These are phyloP conservation scores for Eugnorisma glareosa DNA, from an alignment of 2,888 invertebrate species.

Conservation along the genomic window DNA sequence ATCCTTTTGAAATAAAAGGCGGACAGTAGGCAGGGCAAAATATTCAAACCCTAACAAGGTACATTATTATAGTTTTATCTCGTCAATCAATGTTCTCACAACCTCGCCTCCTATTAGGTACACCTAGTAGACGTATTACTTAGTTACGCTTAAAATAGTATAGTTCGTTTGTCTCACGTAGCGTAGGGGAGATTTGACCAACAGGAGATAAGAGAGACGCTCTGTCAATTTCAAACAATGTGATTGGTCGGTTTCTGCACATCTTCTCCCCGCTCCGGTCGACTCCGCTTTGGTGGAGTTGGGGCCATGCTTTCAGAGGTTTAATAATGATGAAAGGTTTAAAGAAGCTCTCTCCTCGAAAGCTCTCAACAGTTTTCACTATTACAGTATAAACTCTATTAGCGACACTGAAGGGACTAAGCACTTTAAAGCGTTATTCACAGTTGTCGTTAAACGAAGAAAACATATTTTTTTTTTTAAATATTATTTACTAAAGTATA, in stretches of 20 bases:
- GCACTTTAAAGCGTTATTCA: too few relatives aligned
- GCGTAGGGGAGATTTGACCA: too few relatives aligned
- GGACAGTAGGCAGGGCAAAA: neutral
- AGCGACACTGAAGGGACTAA: too few relatives aligned
- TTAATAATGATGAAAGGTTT: neutral
- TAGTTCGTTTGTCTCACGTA: neutral
- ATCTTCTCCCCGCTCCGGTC: too few relatives aligned
- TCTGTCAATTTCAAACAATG: too few relatives aligned
- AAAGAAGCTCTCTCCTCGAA: neutral
- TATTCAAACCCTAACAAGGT: neutral
- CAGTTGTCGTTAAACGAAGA: too few relatives aligned
- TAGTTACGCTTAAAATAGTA: constrained; percentile 50
- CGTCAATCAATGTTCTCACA: constrained; percentile 37
- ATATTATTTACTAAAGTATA: too few relatives aligned
- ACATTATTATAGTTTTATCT: constrained; percentile 20
- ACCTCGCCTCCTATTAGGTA: constrained; percentile 49
- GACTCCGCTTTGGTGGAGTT: neutral
- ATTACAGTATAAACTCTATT: too few relatives aligned
- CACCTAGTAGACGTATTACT: constrained; percentile 44
- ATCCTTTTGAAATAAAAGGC: neutral
- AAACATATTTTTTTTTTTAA: too few relatives aligned
- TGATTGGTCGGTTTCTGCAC: too few relatives aligned
- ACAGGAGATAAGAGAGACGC: too few relatives aligned
- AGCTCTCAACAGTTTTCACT: neutral
- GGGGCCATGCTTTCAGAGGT: neutral